Evolutionary conservation across 2,113 vertebrate genomes (phyloP).

Genomic region (Opisthocomus hoazin): DNA sequence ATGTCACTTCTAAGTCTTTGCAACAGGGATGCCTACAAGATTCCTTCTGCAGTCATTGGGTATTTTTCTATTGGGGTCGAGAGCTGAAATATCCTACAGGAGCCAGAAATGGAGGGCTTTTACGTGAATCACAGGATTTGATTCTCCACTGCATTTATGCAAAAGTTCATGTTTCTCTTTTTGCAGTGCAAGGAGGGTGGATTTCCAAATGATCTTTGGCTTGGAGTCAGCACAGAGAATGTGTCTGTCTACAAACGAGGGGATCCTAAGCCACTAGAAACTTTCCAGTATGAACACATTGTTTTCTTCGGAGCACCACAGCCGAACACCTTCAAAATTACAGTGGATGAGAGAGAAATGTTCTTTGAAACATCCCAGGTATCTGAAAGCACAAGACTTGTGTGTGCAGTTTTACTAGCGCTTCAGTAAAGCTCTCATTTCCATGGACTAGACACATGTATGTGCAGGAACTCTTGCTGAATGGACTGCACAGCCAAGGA

Average conservation of each 20-base stretch:
- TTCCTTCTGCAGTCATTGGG: background rate
- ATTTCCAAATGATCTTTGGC: conserved; percentile 89
- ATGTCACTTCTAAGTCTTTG: background rate
- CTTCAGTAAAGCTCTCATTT: background rate
- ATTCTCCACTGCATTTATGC: background rate
- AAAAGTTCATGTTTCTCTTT: background rate
- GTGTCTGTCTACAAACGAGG: conserved; percentile 86
- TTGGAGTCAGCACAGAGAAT: conserved; percentile 85
- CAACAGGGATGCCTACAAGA: background rate
- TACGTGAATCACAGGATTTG: background rate
- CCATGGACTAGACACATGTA: background rate
- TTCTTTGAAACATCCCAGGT: conserved; percentile 92
- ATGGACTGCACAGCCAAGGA: background rate
- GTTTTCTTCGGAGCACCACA: conserved; percentile 86
- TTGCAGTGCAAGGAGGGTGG: conserved; percentile 90
- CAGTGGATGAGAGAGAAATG: conserved; percentile 92
- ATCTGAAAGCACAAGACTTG: background rate
- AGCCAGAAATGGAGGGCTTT: background rate
- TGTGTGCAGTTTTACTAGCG: background rate
- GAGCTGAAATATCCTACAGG: background rate
- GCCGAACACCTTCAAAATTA: conserved; percentile 88
- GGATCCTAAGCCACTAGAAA: conserved; percentile 84
- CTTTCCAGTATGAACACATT: conserved; percentile 87
- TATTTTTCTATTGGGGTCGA: background rate
- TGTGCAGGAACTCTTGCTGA: background rate